Evolutionary conservation across 2,113 vertebrate species (phyloP).

Genomic region (Urocolius indicus): DNA sequence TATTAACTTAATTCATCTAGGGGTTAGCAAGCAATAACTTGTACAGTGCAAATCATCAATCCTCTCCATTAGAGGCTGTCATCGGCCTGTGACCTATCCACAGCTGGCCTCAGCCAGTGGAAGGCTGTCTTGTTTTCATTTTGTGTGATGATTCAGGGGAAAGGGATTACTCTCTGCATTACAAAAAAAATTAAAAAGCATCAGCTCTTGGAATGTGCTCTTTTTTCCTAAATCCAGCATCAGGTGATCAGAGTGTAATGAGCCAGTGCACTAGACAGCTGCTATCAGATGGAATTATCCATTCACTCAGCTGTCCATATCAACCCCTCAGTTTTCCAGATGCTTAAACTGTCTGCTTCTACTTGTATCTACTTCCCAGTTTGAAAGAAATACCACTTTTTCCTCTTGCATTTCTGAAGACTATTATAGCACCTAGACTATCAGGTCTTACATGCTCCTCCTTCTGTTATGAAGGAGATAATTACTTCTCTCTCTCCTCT

Average conservation of each 20-base stretch:
- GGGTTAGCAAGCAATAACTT: conserved; percentile 28
- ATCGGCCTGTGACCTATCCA: background rate
- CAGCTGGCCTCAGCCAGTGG: fast-evolving
- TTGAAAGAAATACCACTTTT: background rate
- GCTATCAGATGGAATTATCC: background rate
- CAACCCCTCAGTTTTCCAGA: background rate
- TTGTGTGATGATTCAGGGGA: background rate
- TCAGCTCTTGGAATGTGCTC: background rate
- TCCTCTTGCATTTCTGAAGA: background rate
- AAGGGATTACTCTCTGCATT: background rate
- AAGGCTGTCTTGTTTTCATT: background rate
- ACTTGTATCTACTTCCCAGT: background rate
- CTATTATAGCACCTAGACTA: background rate
- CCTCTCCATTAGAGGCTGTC: conserved; percentile 3
- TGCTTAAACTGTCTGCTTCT: background rate
- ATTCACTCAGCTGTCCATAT: background rate
- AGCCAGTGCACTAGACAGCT: background rate
- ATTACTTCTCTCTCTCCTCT: background rate
- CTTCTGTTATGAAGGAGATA: background rate
- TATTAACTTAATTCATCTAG: conserved; percentile 40
- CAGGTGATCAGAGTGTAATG: background rate
- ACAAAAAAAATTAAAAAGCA: background rate
- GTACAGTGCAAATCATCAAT: background rate
- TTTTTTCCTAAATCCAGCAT: background rate
- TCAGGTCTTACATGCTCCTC: background rate